Evolutionary conservation across 1,140 invertebrate species (phyloP), one percentile per base, ranked within the genome.

Genomic region (Thaumetopoea pityocampa): DNA sequence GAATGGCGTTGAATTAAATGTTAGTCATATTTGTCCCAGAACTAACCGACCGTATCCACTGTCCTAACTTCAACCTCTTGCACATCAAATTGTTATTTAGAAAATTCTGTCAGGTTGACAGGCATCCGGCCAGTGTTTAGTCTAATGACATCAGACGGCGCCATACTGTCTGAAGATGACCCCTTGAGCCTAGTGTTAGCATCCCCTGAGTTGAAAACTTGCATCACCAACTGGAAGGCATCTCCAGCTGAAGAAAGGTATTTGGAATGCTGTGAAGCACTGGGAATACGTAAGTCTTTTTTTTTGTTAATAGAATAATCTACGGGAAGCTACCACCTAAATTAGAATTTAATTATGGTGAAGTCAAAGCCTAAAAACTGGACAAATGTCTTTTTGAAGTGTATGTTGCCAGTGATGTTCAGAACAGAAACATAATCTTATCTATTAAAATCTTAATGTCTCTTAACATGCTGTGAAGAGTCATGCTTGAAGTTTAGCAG

Each of bases 141-240:
- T 40, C 57, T 92, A 1, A 87, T 89, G 67, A 92, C 90, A 2
- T 86, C 86, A 44, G 90, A 90, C 60, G 90, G 90, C 2, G 91
- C 90, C 5, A 86, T 91, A 9, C 83, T 91, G 5, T 87, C 87
- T 7, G 88, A 91, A 36, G 87, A 89, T 2, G 91, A 92, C 71
- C 79, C 89, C 0, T 49, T 92, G 1, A 88, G 83, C 62, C 56
- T 89, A 12, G 78, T 90, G 0, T 79, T 90, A 1, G 79, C 87
- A 0, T 79, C 88, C 0, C 86, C 88, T 3, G 88, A 90, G 59
- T 73, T 92, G 1, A 61, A 87, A 32, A 89, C 88, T 4, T 87
- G 82, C 29, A 87, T 92, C 16, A 70, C 87, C 6, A 89, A 88
- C 34, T 91, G 89, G 88, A 90, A 88, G 59, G 80, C 90, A 1